Evolutionary conservation across 2,888 invertebrate genomes (phyloP), one percentile per base, ranked within the genome.

Genomic region (Lottia gigantea): DNA sequence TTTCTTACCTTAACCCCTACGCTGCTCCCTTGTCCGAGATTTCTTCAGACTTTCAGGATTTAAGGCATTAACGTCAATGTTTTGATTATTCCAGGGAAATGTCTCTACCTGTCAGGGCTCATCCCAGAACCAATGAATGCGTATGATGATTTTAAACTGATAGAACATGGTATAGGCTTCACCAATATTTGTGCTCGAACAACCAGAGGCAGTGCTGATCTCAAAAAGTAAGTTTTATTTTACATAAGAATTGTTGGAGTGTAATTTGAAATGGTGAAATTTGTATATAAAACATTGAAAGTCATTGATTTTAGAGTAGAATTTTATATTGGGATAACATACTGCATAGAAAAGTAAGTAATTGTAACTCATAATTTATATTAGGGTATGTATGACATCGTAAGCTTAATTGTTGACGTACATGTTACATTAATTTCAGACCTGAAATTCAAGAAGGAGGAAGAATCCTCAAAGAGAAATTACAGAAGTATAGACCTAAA

Each of bases 141-240:
- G 2, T 96, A 97, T 85, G 97, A 98, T 89, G 98, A 98, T 90
- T 95, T 94, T 87, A 95, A 95, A 90, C 90, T 98, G 72, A 90
- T 97, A 68, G 95, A 96, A 89, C 94, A 94, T 88, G 97, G 98
- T 74, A 97, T 98, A 86, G 98, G 98, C 6, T 97, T 98, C 90
- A 98, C 98, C 82, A 98, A 98, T 90, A 97, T 98, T 93, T 97
- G 98, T 76, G 92, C 94, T 78, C 92, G 98, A 76, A 96, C 98
- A 69, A 97, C 97, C 1, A 95, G 96, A 90, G 97, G 97, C 79
- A 96, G 96, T 84, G 95, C 96, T 1, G 98, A 98, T 91, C 92
- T 98, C 75, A 95, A 95, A 68, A 85, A 76, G 88, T 88, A 76
- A 62, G 76, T 31, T 31, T 31, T 2, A 31, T 31, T 31, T 31